Evolutionary conservation across 2,888 invertebrate genomes (phyloP), one percentile per base, ranked within the genome.

Genomic region (Lordiphosa andalusiaca): DNA sequence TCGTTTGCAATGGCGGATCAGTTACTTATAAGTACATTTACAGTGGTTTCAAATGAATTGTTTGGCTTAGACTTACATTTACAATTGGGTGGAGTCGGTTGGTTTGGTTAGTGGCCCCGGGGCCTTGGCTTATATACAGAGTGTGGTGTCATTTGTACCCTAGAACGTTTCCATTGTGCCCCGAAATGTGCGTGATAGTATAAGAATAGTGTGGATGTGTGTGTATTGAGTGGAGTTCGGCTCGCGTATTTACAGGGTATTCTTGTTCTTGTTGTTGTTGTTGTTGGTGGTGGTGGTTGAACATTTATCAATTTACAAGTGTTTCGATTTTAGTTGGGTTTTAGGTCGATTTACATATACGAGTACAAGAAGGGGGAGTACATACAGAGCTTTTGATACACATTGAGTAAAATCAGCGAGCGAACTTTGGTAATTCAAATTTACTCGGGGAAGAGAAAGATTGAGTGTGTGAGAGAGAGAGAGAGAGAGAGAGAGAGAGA

Each of bases 391-490:
- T 53, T 53, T 52, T 46, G 42, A 50, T 39, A 64, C 58, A 65
- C 68, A 83, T 81, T 86, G 85, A 86, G 85, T 82, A 78, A 85
- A 85, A 86, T 85, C 86, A 85, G 85, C 75, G 76, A 68, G 71
- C 73, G 71, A 73, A 59, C 30, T 9, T 30, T 3, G 2, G 30
- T 2, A 9, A 56, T 52, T 60, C 51, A 47, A 69, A 60, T 72
- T 66, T 66, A 46, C 60, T 52, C 39, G 42, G 30, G 30, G 30
- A 30, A 30, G 30, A 10, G 23, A 23, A 6, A 23, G n/a, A n/a
- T n/a, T n/a, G n/a, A n/a, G n/a, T n/a, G n/a, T n/a, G n/a, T n/a
- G n/a, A n/a, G n/a, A n/a, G 23, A 19, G 16, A 50, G n/a, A 39
- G 19, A 19, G 51, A 19, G 19, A 40, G 40, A n/a, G 16, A 2